Evolutionary conservation across 2,113 vertebrate genomes (phyloP).

Genomic region (Pagrus major): DNA sequence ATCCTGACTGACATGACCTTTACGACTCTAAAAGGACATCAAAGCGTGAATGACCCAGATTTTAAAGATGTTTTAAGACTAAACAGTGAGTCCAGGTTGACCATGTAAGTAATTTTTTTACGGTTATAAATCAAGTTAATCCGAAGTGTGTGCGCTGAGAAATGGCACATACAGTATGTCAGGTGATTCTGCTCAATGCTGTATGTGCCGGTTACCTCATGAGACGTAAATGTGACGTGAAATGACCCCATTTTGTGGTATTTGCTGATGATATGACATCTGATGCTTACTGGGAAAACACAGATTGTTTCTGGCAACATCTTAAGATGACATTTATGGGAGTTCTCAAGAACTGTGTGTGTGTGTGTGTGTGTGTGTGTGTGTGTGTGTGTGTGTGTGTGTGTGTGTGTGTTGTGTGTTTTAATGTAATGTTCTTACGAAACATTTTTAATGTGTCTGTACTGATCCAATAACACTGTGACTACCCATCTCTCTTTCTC

Average conservation of each 20-base stretch:
- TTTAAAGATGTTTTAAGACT: background rate
- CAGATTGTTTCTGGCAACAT: background rate
- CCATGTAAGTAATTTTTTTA: too few species aligned
- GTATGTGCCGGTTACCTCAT: conserved; percentile 21
- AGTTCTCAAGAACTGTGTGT: background rate
- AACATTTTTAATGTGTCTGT: background rate
- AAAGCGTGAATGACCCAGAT: conserved; percentile 19
- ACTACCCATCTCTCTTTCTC: background rate
- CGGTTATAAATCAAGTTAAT: conserved; percentile 1
- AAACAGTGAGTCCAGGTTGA: background rate
- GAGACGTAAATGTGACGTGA: conserved; percentile 8
- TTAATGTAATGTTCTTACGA: background rate
- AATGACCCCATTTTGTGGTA: conserved; percentile 50
- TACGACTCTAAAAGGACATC: background rate
- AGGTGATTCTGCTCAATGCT: background rate
- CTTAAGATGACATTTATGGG: conserved; percentile 19
- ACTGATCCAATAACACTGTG: conserved; percentile 8
- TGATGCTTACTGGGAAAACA: conserved; percentile 5
- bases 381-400: too few species aligned
- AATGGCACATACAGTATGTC: background rate
- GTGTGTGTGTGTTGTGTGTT: background rate
- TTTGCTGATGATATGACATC: conserved; percentile 31
- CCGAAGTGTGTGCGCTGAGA: conserved; percentile 3
- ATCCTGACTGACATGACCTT: conserved; percentile 5
- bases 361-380: too few species aligned